These are phyloP conservation scores for Cordylochernes scorpioides DNA, from an alignment of 2,888 invertebrate species.

Conservation along the genomic window DNA sequence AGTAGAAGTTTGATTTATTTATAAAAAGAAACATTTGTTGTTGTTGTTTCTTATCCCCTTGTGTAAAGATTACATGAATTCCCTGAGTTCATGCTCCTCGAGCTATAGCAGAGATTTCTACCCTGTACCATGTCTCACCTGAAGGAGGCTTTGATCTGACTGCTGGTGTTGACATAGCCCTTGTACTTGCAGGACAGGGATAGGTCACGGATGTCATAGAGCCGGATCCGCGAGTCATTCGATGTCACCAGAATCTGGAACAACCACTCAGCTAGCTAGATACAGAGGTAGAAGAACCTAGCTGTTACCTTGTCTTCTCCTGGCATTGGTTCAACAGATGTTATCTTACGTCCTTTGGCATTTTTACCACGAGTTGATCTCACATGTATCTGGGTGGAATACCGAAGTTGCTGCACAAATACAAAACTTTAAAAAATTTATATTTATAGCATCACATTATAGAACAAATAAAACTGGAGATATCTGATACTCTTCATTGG, in stretches of 20 bases:
- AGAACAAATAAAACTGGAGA: neutral
- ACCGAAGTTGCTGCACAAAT: slow-evolving; percentile 64
- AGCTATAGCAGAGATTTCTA: neutral
- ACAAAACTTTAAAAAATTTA: slow-evolving; percentile 12
- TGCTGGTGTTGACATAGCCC: slow-evolving; percentile 71
- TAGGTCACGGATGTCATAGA: slow-evolving; percentile 80
- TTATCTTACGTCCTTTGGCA: slow-evolving; percentile 75
- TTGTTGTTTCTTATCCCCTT: neutral
- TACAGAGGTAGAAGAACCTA: neutral
- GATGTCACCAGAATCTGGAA: slow-evolving; percentile 62
- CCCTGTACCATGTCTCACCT: slow-evolving; percentile 19
- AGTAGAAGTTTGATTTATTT: too few species aligned
- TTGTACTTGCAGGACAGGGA: slow-evolving; percentile 86
- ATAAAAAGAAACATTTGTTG: too few species aligned
- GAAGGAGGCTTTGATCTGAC: slow-evolving; percentile 89
- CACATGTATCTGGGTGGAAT: slow-evolving; percentile 90
- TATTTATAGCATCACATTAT: slow-evolving; percentile 1
- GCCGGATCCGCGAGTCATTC: slow-evolving; percentile 80
- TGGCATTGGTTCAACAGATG: slow-evolving; percentile 88
- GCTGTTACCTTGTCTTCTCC: slow-evolving; percentile 51
- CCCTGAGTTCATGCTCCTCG: neutral
- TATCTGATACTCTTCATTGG: too few species aligned
- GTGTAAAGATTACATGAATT: neutral
- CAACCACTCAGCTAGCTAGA: slow-evolving; percentile 4
- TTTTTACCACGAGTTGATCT: slow-evolving; percentile 84